Evolutionary conservation across 2,797 vertebrate species (phyloP).

Genomic region (Adrianichthys oophorus): DNA sequence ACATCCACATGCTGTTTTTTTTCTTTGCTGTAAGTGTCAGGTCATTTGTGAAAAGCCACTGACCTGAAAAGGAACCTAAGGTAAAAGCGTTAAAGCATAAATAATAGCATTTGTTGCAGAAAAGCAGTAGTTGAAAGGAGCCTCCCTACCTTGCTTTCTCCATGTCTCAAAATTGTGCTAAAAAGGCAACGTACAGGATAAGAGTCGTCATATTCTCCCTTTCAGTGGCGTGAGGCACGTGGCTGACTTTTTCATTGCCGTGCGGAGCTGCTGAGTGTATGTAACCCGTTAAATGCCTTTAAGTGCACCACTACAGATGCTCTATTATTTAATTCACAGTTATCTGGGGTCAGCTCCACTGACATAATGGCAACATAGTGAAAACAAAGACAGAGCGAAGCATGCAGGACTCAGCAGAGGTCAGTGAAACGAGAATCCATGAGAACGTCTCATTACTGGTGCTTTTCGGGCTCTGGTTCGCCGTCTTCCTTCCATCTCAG

Average conservation of each 20-base stretch:
- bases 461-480: constrained; percentile 28
- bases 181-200: constrained; percentile 11
- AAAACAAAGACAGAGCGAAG: constrained; percentile 23
- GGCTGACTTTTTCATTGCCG: constrained; percentile 6
- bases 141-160: constrained; percentile 27
- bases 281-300: constrained; percentile 26
- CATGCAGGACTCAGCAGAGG: constrained; percentile 32
- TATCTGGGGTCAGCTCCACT: constrained; percentile 7
- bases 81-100: constrained; percentile 3
- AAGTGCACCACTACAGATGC: constrained; percentile 13
- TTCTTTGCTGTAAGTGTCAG: constrained; percentile 15
- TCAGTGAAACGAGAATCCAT: constrained; percentile 34
- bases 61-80: constrained; percentile 16
- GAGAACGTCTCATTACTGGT: constrained; percentile 36
- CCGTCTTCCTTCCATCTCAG: constrained; percentile 10
- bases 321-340: constrained; percentile 22
- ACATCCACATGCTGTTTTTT: constrained; percentile 1
- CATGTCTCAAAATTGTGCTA: constrained; percentile 21
- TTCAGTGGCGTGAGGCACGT: constrained; percentile 10
- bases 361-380: constrained; percentile 16
- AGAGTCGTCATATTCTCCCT: constrained; percentile 10
- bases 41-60: constrained; percentile 29
- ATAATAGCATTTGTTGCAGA: constrained; percentile 16
- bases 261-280: constrained; percentile 3
- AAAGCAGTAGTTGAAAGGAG: constrained; percentile 5